phyloP scores from a whole-genome alignment of 2,888 invertebrate genomes.

The Cephus runcator region DNA sequence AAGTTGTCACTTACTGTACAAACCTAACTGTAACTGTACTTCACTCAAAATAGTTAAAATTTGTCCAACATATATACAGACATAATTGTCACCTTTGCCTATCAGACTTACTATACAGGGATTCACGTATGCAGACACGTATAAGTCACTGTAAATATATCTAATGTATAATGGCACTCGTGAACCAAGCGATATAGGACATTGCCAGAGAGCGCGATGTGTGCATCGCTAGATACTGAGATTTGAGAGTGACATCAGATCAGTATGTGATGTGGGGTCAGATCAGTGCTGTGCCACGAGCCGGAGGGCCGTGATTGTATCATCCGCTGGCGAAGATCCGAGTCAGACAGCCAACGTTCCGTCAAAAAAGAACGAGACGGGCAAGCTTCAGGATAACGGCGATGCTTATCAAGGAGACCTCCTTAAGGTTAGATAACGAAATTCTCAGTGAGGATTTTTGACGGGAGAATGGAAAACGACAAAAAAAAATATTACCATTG shows the following conservation, averaged over 20 bases:
- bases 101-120: neutral
- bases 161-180: neutral
- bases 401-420: conserved; percentile 64
- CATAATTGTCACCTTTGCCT: neutral
- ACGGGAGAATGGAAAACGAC: too few species aligned
- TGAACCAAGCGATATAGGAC: conserved; percentile 14
- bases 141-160: neutral
- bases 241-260: conserved; percentile 17
- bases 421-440: conserved; percentile 53
- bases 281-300: conserved; percentile 48
- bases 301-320: conserved; percentile 52
- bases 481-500: too few species aligned
- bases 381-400: conserved; percentile 17
- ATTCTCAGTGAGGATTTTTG: neutral
- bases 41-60: neutral
- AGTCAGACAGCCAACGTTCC: conserved; percentile 32
- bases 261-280: conserved; percentile 60
- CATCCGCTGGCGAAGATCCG: conserved; percentile 43
- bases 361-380: conserved; percentile 33
- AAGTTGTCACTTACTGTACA: neutral
- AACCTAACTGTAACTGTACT: neutral
- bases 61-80: neutral
- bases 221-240: neutral
- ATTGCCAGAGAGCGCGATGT: neutral
- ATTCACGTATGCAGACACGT: neutral